A percentile compares a stretch with the other conserved stretches of the same genome.
phyloP scores from a whole-genome alignment of 2,113 vertebrate genomes.

The Amphilophus citrinellus region DNA sequence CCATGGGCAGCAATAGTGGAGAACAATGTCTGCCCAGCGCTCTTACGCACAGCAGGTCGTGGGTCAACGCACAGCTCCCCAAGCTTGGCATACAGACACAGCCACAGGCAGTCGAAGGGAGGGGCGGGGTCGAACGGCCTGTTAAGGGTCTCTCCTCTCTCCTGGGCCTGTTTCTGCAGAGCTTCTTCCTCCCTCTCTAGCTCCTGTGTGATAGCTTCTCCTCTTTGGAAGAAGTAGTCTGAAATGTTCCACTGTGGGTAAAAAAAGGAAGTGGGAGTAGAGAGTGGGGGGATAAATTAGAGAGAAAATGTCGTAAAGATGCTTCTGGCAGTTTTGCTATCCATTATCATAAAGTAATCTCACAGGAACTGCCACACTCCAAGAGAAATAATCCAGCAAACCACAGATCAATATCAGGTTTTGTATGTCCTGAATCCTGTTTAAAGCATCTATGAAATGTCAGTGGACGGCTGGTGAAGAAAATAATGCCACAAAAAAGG shows the following conservation, averaged over 20 bases:
- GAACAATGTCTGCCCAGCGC: conserved; percentile 95
- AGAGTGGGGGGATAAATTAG: not conserved
- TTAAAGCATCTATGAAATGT: conserved; percentile 29
- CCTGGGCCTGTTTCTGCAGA: conserved; percentile 91
- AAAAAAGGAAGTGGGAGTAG: not conserved
- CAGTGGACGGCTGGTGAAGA: conserved; percentile 22
- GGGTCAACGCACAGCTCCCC: conserved; percentile 96
- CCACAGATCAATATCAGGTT: conserved; percentile 56
- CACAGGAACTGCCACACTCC: conserved; percentile 42
- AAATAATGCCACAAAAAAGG: not conserved
- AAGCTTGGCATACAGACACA: conserved; percentile 95
- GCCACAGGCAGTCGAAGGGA: conserved; percentile 97
- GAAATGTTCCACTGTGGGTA: conserved; percentile 97
- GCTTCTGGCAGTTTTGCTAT: conserved; percentile 46
- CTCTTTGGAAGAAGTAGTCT: conserved; percentile 99
- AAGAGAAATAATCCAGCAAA: conserved; percentile 47
- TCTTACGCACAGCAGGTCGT: conserved; percentile 95
- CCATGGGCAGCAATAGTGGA: conserved; percentile 97
- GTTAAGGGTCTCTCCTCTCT: conserved; percentile 90
- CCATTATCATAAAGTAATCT: conserved; percentile 59
- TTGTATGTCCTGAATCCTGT: conserved; percentile 41
- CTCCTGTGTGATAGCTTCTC: conserved; percentile 94
- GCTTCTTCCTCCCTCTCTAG: conserved; percentile 91
- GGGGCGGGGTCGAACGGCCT: conserved; percentile 96
- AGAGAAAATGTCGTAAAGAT: conserved; percentile 15